Evolutionary conservation across 2,797 vertebrate species (phyloP).

Genomic region (Mus caroli): DNA sequence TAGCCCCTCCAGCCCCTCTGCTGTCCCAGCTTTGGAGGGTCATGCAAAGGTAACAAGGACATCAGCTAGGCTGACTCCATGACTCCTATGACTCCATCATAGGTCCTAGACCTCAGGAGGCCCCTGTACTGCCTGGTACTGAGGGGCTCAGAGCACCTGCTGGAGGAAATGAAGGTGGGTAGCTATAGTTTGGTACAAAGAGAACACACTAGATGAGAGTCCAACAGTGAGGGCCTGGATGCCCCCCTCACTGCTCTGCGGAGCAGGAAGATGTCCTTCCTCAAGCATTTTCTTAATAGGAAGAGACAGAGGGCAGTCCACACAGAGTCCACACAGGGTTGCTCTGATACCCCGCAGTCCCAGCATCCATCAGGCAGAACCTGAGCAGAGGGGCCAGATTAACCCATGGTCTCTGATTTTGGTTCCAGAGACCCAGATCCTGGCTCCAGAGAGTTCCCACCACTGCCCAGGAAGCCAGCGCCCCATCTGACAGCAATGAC

Average conservation of each 20-base stretch:
- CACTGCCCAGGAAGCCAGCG: neutral
- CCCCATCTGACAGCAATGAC: rapidly evolving
- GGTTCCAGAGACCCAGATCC: neutral
- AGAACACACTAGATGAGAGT: neutral
- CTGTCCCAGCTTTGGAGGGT: neutral
- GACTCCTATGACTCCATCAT: no score
- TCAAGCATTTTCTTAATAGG: rapidly evolving
- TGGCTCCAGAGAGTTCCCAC: rapidly evolving
- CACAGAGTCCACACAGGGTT: no score
- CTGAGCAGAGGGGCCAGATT: neutral
- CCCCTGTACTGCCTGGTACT: rapidly evolving
- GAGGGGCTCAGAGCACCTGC: rapidly evolving
- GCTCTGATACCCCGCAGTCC: neutral
- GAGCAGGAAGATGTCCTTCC: neutral
- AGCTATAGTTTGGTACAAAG: rapidly evolving
- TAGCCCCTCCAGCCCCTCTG: neutral
- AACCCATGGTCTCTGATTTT: neutral
- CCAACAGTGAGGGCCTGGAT: neutral
- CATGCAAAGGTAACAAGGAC: neutral
- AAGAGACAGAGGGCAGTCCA: rapidly evolving
- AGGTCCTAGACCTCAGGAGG: no score
- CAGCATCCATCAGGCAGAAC: neutral
- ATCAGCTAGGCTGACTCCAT: no score
- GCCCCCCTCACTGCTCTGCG: rapidly evolving
- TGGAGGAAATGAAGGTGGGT: neutral